Evolutionary conservation across 2,113 vertebrate species (phyloP).

Genomic region (Misgurnus anguillicaudatus): DNA sequence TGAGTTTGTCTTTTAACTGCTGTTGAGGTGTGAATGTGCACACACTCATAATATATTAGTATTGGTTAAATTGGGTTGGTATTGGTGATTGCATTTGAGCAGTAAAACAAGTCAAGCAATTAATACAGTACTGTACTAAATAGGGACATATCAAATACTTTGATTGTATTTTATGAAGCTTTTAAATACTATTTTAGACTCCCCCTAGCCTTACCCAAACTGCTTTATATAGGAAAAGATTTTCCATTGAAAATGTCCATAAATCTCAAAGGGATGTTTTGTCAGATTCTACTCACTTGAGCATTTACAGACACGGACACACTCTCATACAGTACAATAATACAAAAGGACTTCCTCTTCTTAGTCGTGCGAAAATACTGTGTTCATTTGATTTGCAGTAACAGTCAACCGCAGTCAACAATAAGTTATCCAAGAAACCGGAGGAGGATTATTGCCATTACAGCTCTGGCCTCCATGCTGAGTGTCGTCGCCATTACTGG

Average conservation of each 20-base stretch:
- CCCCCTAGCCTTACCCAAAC: too few relatives aligned
- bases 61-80: constrained; percentile 38
- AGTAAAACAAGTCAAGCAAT: constrained; percentile 48
- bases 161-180: background rate
- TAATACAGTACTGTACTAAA: background rate
- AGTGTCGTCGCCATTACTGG: constrained; percentile 32
- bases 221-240: too few relatives aligned
- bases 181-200: too few relatives aligned
- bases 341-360: background rate
- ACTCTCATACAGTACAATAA: background rate
- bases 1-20: constrained; percentile 48
- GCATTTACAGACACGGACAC: background rate
- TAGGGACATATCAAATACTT: background rate
- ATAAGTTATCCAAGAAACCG: constrained; percentile 15
- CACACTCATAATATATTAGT: background rate
- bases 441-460: background rate
- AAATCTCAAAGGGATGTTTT: too few relatives aligned
- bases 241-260: too few relatives aligned
- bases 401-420: background rate
- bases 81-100: constrained; percentile 50
- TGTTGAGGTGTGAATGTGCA: constrained; percentile 32
- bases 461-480: constrained; percentile 34
- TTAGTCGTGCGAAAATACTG: background rate
- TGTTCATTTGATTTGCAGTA: constrained; percentile 12
- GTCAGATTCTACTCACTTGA: background rate